Evolutionary conservation across 2,113 vertebrate species (phyloP), one percentile per base, ranked within the genome.

Genomic region (Pteropus alecto): DNA sequence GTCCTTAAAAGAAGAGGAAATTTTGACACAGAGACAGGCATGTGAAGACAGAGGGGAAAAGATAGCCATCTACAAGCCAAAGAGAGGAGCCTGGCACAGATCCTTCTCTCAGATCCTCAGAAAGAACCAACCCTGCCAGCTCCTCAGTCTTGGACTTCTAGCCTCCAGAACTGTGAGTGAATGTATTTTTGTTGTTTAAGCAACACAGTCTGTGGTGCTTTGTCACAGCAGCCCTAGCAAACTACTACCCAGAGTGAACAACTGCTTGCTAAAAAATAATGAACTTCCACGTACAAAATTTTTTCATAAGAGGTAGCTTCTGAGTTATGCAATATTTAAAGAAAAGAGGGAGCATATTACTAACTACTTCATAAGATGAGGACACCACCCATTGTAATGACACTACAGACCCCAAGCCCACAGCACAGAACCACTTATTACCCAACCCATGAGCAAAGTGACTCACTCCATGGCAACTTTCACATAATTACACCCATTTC

Each of bases 121-220:
- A 33, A 51, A 15, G 43, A 9, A 16, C 10, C 30, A 22, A 26
- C 11, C 12, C 73, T 10, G 3, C 35, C n/a, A 13, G 12, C 43
- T 33, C 33, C n/a, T 33, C 26, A 0, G 3, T 33, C 43, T n/a
- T 24, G 5, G 30, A 28, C 54, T 63, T 71, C 26, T 12, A 61
- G 51, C 43, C 41, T 67, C 56, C 7, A 16, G 54, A 6, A 12
- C 19, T 4, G 6, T 8, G 35, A 28, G n/a, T 38, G 22, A 43
- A 38, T 51, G 2, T 7, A 14, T 43, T 16, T 6, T 51, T 71
- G 5, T 19, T 1, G 14, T 22, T 51, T 26, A 48, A 28, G 38
- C 24, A 0, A 0, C n/a, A 13, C 13, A 0, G 30, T 6, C 15
- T 18, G 48, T 11, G 60, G 10, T 35, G 26, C 33, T 77, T 11